A percentile compares a stretch with the other conserved stretches of the same genome.
These are phyloP conservation scores for Bombus confusus DNA, from an alignment of 1,140 invertebrate species.

Conservation along the genomic window DNA sequence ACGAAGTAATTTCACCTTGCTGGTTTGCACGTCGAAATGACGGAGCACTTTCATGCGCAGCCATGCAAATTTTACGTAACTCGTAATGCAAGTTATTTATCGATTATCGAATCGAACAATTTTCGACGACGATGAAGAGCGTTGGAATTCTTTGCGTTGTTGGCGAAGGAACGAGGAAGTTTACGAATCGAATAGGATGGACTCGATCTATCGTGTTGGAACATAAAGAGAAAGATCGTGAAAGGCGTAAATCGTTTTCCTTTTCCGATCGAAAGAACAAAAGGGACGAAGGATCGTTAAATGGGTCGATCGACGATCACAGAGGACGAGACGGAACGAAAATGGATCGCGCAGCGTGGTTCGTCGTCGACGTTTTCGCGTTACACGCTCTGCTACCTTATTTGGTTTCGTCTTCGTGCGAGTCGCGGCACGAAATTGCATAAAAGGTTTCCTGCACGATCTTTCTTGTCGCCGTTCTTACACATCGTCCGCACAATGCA, in stretches of 20 bases:
- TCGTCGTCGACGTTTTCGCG: conserved; percentile 20
- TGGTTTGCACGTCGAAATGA: background rate
- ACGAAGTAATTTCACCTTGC: background rate
- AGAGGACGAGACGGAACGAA: background rate
- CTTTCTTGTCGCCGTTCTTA: conserved; percentile 3
- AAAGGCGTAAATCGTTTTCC: background rate
- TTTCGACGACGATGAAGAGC: background rate
- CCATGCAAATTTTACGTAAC: conserved; percentile 2
- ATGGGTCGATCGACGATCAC: background rate
- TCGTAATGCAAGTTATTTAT: background rate
- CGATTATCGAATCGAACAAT: background rate
- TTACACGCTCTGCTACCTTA: conserved; percentile 18
- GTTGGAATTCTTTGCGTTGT: background rate
- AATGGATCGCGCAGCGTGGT: conserved; percentile 24
- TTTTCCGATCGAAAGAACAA: background rate
- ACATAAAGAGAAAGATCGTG: background rate
- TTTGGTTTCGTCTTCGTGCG: conserved; percentile 51
- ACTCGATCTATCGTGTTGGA: no score
- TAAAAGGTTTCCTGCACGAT: conserved; percentile 41
- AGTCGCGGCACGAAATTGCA: conserved; percentile 36
- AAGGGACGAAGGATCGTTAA: background rate
- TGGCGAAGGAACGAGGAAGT: background rate
- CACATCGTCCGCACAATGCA: background rate
- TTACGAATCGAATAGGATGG: background rate
- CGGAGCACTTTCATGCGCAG: background rate